These are phyloP conservation scores for Myxocyprinus asiaticus DNA, from an alignment of 2,113 vertebrate genomes.

Conservation along the genomic window DNA sequence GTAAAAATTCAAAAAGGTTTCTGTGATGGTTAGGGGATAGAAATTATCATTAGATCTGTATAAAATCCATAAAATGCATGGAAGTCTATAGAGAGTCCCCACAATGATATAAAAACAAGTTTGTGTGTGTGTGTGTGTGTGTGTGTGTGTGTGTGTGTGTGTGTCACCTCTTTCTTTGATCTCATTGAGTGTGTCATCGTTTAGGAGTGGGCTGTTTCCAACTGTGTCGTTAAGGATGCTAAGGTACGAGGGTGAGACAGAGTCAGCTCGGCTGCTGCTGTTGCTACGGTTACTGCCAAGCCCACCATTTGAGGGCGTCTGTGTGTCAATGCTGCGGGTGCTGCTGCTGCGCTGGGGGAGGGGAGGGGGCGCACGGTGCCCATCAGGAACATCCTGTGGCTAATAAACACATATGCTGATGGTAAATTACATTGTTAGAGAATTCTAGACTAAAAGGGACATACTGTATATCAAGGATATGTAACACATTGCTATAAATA, in stretches of 20 bases:
- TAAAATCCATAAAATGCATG: too few species aligned
- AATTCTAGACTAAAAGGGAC: too few species aligned
- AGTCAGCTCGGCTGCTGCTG: constrained; percentile 94
- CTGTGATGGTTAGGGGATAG: too few species aligned
- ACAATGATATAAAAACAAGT: too few species aligned
- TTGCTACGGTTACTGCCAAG: constrained; percentile 82
- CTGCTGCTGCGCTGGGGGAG: constrained; percentile 90
- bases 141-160: background rate
- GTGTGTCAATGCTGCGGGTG: constrained; percentile 95
- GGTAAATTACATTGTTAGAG: background rate
- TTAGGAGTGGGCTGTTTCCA: constrained; percentile 85
- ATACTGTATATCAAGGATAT: too few species aligned
- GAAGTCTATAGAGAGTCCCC: too few species aligned
- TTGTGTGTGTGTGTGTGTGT: background rate
- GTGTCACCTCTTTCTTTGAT: constrained; percentile 88
- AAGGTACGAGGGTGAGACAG: constrained; percentile 92
- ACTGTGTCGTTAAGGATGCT: constrained; percentile 86
- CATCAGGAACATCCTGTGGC: constrained; percentile 96
- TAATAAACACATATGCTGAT: constrained; percentile 25
- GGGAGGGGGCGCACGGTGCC: constrained; percentile 92
- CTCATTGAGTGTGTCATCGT: constrained; percentile 79
- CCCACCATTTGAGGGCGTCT: constrained; percentile 90
- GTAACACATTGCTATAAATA: too few species aligned
- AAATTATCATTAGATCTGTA: too few species aligned
- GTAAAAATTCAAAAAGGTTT: too few species aligned